These are phyloP conservation scores for Ataeniobius toweri DNA, from an alignment of 2,797 vertebrate species.

Conservation along the genomic window DNA sequence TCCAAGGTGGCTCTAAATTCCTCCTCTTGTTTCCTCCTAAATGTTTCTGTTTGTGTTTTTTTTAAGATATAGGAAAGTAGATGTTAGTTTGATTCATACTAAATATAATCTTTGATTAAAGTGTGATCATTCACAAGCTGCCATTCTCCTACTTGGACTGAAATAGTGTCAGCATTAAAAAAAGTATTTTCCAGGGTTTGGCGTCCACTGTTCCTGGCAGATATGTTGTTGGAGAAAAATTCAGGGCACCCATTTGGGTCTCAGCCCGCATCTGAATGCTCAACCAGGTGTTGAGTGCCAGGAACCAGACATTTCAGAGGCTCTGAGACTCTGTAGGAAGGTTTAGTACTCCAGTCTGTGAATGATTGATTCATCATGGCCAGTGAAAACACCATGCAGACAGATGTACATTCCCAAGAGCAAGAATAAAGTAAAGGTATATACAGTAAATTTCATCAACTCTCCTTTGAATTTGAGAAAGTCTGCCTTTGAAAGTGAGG, in stretches of 20 bases:
- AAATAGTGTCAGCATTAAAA: constrained; percentile 49
- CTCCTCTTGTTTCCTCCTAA: background rate
- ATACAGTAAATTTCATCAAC: constrained; percentile 25
- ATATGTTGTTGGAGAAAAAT: constrained; percentile 37
- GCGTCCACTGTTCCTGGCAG: constrained; percentile 64
- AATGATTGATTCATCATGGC: constrained; percentile 49
- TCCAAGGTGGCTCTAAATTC: background rate
- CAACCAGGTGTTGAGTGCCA: constrained; percentile 27
- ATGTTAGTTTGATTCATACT: background rate
- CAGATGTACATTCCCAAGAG: constrained; percentile 31
- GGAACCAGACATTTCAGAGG: constrained; percentile 41
- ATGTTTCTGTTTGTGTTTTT: background rate
- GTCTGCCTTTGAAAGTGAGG: constrained; percentile 19
- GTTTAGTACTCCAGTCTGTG: constrained; percentile 31
- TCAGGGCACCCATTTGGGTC: constrained; percentile 61
- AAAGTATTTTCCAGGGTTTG: constrained; percentile 66
- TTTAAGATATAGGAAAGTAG: background rate
- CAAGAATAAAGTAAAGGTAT: constrained; percentile 13
- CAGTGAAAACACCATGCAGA: constrained; percentile 23
- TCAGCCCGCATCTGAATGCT: constrained; percentile 40
- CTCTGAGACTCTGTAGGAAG: constrained; percentile 14
- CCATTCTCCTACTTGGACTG: constrained; percentile 53
- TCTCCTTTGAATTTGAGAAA: constrained; percentile 19
- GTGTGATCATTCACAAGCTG: constrained; percentile 26
- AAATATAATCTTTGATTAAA: background rate